Evolutionary conservation across 2,113 vertebrate species (phyloP).

Genomic region (Cairina moschata): DNA sequence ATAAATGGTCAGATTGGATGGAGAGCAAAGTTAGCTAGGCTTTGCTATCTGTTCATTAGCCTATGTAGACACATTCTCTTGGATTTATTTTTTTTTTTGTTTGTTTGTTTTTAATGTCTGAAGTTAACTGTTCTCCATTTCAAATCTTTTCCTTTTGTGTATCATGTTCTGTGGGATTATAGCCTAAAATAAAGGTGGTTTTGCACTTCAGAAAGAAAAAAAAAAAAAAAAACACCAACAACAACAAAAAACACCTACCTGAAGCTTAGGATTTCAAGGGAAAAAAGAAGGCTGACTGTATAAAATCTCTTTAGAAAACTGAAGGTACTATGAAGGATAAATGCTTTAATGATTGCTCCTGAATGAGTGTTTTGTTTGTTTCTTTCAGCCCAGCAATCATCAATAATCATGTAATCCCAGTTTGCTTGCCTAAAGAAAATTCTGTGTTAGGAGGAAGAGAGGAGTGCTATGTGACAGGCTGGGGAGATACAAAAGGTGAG

Average conservation of each 20-base stretch:
- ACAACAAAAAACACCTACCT: neutral
- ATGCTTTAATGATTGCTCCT: neutral
- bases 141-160: neutral
- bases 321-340: neutral
- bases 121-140: neutral
- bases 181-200: neutral
- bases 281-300: neutral
- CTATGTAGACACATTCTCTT: neutral
- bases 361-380: neutral
- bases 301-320: neutral
- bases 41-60: neutral
- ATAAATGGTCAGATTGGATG: neutral
- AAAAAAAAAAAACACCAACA: neutral
- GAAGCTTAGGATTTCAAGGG: neutral
- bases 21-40: neutral
- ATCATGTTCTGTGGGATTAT: neutral
- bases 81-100: neutral
- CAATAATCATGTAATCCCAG: conserved; percentile 85
- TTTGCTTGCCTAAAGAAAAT: conserved; percentile 86
- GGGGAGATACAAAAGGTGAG: conserved; percentile 94
- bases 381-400: conserved; percentile 84
- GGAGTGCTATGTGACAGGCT: conserved; percentile 92
- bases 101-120: neutral
- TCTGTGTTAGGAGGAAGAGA: conserved; percentile 83
- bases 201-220: neutral